Evolutionary conservation across 1,140 invertebrate species (phyloP), one percentile per base, ranked within the genome.

Genomic region (Arion vulgaris): DNA sequence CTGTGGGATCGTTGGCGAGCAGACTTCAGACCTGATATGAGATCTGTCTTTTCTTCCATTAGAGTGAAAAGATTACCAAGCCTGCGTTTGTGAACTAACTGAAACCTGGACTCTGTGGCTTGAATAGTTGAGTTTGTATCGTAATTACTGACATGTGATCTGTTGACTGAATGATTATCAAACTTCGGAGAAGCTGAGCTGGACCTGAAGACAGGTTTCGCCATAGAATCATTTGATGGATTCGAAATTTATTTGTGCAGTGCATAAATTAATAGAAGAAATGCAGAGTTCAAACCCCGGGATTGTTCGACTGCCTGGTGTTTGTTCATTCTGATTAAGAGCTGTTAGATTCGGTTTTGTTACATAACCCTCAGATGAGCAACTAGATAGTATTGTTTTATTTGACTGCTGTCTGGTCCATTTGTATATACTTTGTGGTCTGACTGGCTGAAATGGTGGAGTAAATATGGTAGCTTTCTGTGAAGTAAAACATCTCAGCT

Each of bases 1-100:
- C 32, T 78, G 51, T 26, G 76, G 76, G 51, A 39, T 23, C 53
- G 36, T n/a, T 66, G 28, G 36, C 76, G 2, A n/a, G 57, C 76
- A 78, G 17, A 17, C 13, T 17, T 0, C 0, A 38, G 41, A 51
- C 0, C 4, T 7, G 41, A 11, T 9, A 7, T 39, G 1, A 13
- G n/a, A 9, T 28, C 15, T 13, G 45, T 7, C 28, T 66, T 28
- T 32, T 32, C n/a, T 2, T 32, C 62, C 19, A 2, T 7, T 34
- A 32, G n/a, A 66, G 17, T 66, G 32, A 32, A 66, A 5, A 66
- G 2, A 32, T 7, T 66, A 32, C 28, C 19, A 66, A 7, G 17
- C 4, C 62, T 66, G 62, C 2, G 19, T 9, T 32, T 28, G 62
- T 9, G 62, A 66, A 23, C 15, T 57, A 23, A 23, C 9, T 23